Base-by-base conservation (phyloP, 1,140 invertebrate genomes). In the Pseudomyrmex flavicornis region DNA sequence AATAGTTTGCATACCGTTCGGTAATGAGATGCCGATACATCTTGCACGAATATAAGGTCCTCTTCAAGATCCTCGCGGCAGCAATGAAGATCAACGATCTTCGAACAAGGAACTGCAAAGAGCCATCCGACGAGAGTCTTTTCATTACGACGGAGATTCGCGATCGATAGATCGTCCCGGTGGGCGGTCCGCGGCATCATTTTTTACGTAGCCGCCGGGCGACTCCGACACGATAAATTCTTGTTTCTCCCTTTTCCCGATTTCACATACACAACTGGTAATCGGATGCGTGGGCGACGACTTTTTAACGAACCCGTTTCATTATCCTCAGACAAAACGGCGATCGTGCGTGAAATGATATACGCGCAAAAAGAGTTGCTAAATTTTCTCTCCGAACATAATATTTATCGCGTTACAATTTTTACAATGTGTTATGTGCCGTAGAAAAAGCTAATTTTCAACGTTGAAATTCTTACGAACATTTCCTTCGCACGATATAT, bases 1-100 rank as follows among this genome's bases (percentile, higher is more conserved):
- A 50, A 50, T 50, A 9, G 12, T 68, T 17, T 46, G 26, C 13
- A 7, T 15, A 44, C 17, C 17, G 46, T 46, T 68, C 50, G 52
- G 20, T n/a, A 79, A 58, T 77, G 59, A 66, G 12, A 15, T 7
- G 44, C 35, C 44, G 54, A 80, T 46, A 22, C 10, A 70, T 15
- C 17, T 70, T 58, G 48, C 17, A 70, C 54, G 20, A 80, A 44
- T 65, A 48, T 65, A 48, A 69, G 56, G 54, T 46, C 17, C 56
- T 4, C 35, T 3, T 10, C 44, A 72, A 70, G 76, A 35, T 54
- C 63, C 63, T 52, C 48, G 66, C 70, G 66, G 76, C 65, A 72
- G 54, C 76, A 80, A 72, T 80, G 76, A 80, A 80, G 66, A 80
- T 80, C 66, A 66, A 80, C 66, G 76, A 80, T 80, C 76, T 61